Evolutionary conservation across 2,888 invertebrate species (phyloP).

Genomic region (Patella pellucida): DNA sequence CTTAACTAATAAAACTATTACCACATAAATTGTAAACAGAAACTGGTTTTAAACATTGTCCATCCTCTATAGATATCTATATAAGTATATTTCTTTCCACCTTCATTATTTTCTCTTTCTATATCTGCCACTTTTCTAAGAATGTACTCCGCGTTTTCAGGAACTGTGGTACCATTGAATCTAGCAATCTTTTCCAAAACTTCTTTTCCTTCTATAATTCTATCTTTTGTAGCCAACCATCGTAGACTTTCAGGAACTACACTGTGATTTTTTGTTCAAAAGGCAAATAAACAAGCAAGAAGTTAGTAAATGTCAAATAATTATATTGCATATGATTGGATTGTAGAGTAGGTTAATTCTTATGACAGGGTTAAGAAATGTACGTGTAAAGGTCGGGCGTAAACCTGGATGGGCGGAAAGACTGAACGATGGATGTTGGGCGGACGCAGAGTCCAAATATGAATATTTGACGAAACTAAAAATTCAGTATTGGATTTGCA

Average conservation of each 20-base stretch:
- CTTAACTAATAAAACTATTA: background rate
- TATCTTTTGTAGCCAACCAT: conserved; percentile 40
- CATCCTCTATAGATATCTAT: conserved; percentile 14
- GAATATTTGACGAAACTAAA: no score
- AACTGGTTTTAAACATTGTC: background rate
- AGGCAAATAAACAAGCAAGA: no score
- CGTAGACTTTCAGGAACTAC: conserved; percentile 45
- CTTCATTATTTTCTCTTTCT: conserved; percentile 1
- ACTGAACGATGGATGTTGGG: no score
- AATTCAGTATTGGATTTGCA: no score
- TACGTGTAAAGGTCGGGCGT: no score
- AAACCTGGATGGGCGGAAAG: no score
- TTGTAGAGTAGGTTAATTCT: no score
- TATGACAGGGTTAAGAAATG: no score
- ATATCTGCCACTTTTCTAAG: conserved; percentile 22
- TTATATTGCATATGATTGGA: no score
- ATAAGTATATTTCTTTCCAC: conserved; percentile 15
- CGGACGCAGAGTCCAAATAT: no score
- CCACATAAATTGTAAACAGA: conserved; percentile 13
- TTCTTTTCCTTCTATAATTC: conserved; percentile 31
- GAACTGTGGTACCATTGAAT: conserved; percentile 37
- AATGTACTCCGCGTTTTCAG: conserved; percentile 27
- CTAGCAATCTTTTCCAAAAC: conserved; percentile 32
- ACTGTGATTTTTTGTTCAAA: conserved; percentile 20
- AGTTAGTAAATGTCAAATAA: no score